A percentile compares a stretch with the other conserved stretches of the same genome.
These are phyloP conservation scores for Penaeus vannamei DNA, from an alignment of 1,140 invertebrate species.

Conservation along the genomic window DNA sequence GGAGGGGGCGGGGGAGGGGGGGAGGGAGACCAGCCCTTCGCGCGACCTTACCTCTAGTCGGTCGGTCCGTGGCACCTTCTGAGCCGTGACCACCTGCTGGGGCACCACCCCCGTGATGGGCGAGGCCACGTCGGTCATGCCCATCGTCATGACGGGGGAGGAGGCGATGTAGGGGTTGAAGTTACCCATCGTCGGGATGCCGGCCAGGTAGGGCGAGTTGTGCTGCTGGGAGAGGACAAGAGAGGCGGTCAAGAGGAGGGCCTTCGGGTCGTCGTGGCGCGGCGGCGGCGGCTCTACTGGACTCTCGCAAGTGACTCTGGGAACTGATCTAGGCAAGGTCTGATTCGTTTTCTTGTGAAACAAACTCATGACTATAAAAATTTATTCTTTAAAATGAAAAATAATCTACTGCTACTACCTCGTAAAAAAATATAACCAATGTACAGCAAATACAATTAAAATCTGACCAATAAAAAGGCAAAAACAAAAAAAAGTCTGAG, in stretches of 20 bases:
- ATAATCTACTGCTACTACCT: no score
- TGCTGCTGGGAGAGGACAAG: conserved; percentile 46
- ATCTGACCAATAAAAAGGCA: no score
- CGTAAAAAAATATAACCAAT: no score
- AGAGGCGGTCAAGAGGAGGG: background rate
- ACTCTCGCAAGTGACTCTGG: no score
- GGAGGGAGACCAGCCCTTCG: background rate
- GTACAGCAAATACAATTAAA: no score
- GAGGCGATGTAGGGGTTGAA: conserved; percentile 66
- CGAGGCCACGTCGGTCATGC: conserved; percentile 61
- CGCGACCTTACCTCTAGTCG: conserved; percentile 90
- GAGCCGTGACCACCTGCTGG: conserved; percentile 71
- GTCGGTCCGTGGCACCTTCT: conserved; percentile 94
- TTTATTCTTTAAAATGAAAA: no score
- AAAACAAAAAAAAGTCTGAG: no score
- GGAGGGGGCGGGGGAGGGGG: background rate
- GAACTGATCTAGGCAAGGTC: no score
- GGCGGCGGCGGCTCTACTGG: no score
- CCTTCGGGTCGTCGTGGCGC: no score
- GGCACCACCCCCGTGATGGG: conserved; percentile 64
- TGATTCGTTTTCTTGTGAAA: no score
- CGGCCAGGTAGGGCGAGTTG: conserved; percentile 58
- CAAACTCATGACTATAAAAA: no score
- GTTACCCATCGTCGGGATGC: conserved; percentile 66
- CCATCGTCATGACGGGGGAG: conserved; percentile 63